Evolutionary conservation across 2,113 vertebrate species (phyloP).

Genomic region (Uria aalge): DNA sequence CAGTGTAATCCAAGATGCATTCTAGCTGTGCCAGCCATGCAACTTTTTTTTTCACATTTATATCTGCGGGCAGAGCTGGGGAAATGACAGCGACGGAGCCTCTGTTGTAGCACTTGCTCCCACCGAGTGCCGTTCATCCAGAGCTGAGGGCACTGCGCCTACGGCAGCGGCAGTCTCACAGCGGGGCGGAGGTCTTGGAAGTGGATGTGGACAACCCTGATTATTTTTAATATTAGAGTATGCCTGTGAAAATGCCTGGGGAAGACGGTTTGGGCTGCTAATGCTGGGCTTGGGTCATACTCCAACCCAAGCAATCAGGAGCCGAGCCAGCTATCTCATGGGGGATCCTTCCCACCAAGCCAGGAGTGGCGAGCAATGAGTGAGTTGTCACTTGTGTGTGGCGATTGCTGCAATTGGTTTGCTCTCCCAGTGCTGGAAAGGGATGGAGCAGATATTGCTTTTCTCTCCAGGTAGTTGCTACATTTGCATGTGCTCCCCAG

Average conservation of each 20-base stretch:
- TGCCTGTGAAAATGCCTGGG: neutral
- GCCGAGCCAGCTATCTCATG: neutral
- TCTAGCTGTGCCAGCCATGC: neutral
- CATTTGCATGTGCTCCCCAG: neutral
- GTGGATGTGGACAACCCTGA: neutral
- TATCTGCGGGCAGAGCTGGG: neutral
- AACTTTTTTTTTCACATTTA: neutral
- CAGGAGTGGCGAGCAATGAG: neutral
- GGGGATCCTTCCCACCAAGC: neutral
- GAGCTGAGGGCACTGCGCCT: neutral
- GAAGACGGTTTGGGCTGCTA: neutral
- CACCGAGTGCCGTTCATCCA: neutral
- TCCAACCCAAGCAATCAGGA: neutral
- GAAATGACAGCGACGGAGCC: neutral
- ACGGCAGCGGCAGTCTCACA: neutral
- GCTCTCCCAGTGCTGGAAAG: neutral
- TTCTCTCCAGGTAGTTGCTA: neutral
- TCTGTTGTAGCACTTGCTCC: neutral
- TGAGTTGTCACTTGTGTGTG: neutral
- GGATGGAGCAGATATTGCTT: neutral
- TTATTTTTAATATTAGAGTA: neutral
- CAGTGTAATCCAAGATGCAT: neutral
- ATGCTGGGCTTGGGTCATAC: neutral
- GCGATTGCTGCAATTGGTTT: neutral
- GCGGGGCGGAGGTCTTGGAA: neutral